Evolutionary conservation across 2,888 invertebrate species (phyloP), one percentile per base, ranked within the genome.

Genomic region (Epicampocera succincta): DNA sequence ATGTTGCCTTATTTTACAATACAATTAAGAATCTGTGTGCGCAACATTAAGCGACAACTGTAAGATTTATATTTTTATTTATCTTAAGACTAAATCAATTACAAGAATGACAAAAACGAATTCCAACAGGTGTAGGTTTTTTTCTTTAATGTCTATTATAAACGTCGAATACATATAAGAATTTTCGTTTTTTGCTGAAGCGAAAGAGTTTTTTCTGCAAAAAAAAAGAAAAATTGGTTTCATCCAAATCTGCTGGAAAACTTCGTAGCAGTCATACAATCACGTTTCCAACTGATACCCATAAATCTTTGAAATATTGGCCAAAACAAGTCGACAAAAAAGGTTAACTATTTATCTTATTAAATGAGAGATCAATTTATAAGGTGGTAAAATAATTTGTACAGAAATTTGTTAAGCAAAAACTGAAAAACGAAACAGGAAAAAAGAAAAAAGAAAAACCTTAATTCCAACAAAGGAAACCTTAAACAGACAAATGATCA

Each of bases 331-430:
- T 77, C 65, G 65, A 82, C 77, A 74, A 74, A 82, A 82, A 82
- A 82, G 81, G 81, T 82, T 82, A 78, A 82, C 81, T 78, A 78
- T 82, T 82, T 82, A 78, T 82, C 81, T 78, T 69, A 82, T 78
- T 78, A 74, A 82, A 78, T 78, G 81, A 82, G 81, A 74, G 73
- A 82, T 82, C 77, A 82, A 69, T 73, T 77, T 82, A 66, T 56
- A 82, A 82, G 61, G 81, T 82, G 81, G 69, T 69, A 82, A 82
- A 77, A 77, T 82, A 82, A 82, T 82, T 82, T 82, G 81, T 82
- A 73, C 42, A 76, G 74, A 78, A 82, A 82, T 78, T 82, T 71
- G 77, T 82, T 68, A 52, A 58, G 76, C 40, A 29, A 65, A 65
- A 71, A 33, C 11, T 11, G 17, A 60, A 58, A 48, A 4, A 54